phyloP scores from a whole-genome alignment of 2,797 vertebrate species.

The Parotocinclus haroldoi region DNA sequence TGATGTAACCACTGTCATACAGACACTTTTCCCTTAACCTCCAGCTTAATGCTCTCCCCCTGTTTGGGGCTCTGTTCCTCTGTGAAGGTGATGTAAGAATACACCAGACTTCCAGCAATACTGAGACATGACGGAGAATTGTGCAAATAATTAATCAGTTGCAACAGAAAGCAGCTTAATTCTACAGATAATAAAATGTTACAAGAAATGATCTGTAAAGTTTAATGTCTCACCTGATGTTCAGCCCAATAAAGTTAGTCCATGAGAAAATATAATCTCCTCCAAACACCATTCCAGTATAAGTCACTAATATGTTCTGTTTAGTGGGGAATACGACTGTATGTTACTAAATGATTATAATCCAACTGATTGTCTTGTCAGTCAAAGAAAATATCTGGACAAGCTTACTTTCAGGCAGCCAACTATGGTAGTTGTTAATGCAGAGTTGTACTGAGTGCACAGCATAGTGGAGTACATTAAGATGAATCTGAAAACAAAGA shows the following conservation, averaged over 20 bases:
- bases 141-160: background rate
- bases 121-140: constrained; percentile 60
- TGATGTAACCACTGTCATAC: constrained; percentile 36
- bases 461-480: constrained; percentile 94
- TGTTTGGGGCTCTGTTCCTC: constrained; percentile 83
- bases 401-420: constrained; percentile 90
- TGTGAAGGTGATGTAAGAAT: constrained; percentile 92
- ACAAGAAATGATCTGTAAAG: background rate
- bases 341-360: background rate
- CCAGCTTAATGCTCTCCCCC: constrained; percentile 50
- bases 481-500: constrained; percentile 75
- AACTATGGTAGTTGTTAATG: constrained; percentile 94
- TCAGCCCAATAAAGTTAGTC: constrained; percentile 94
- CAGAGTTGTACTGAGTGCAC: constrained; percentile 94
- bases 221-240: constrained; percentile 82
- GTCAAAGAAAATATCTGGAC: background rate
- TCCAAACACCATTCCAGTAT: constrained; percentile 95
- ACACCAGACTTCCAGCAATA: constrained; percentile 93
- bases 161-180: background rate
- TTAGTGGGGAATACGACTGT: constrained; percentile 14
- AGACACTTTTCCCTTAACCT: constrained; percentile 50
- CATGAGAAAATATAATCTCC: constrained; percentile 98
- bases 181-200: background rate
- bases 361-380: background rate
- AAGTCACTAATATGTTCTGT: constrained; percentile 95